Conservation (phyloP, 2,888 invertebrate species). For the Lasioglossum lativentre region DNA sequence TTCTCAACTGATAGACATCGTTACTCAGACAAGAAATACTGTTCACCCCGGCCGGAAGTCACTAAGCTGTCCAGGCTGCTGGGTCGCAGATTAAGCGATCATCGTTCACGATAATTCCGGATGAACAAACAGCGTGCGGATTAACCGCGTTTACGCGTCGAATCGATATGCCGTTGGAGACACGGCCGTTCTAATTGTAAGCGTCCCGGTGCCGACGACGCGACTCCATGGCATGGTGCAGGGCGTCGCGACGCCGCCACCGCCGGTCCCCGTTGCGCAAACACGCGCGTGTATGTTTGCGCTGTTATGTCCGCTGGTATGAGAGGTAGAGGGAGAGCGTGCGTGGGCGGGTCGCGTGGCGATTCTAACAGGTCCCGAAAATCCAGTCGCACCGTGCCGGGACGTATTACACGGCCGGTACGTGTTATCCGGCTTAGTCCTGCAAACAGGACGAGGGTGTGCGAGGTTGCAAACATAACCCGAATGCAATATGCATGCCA, state of each 20-base stretch:
- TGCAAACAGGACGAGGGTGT: conserved; percentile 52
- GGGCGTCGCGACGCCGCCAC: background rate
- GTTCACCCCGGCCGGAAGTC: background rate
- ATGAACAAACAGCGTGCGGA: conserved; percentile 35
- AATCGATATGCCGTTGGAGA: conserved; percentile 44
- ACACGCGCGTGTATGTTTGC: conserved; percentile 56
- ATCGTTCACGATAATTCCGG: conserved; percentile 3
- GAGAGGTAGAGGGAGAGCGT: background rate
- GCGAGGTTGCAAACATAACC: conserved; percentile 59
- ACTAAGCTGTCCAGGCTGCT: background rate
- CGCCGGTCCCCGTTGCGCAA: conserved; percentile 26
- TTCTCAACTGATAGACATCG: background rate
- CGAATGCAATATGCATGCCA: conserved; percentile 74
- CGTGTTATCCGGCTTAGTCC: conserved; percentile 69
- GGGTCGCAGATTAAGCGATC: background rate
- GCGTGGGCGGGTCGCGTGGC: conserved; percentile 41
- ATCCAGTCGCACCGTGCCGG: conserved; percentile 63
- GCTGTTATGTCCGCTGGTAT: background rate
- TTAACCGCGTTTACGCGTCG: conserved; percentile 46
- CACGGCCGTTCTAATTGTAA: conserved; percentile 5
- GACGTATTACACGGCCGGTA: conserved; percentile 73
- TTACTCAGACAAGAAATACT: background rate
- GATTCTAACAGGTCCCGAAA: conserved; percentile 73
- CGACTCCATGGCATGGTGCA: background rate
- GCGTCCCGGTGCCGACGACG: background rate